Conservation (phyloP, 1,140 invertebrate genomes). For the Micrasema longulum region DNA sequence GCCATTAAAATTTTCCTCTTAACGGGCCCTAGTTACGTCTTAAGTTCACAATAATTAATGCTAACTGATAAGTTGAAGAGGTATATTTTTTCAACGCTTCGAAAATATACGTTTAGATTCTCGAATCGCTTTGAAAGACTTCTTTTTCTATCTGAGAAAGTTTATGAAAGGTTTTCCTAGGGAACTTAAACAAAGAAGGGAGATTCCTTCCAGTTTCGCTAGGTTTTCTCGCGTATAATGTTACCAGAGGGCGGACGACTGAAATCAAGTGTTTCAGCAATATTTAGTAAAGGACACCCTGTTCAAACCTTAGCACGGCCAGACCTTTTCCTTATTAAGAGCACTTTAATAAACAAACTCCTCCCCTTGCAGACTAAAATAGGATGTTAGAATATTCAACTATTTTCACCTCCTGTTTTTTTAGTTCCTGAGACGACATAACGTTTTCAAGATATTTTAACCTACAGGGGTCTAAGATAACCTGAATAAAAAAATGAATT, state of each 20-base stretch:
- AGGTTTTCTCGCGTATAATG: conserved; percentile 5
- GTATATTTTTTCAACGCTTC: conserved; percentile 27
- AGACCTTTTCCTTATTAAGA: no score
- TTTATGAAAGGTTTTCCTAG: conserved; percentile 22
- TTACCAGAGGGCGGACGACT: not conserved
- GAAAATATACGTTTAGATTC: conserved; percentile 6
- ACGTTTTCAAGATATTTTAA: no score
- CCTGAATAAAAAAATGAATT: no score
- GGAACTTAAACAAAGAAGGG: conserved; percentile 20
- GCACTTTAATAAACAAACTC: no score
- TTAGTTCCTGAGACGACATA: no score
- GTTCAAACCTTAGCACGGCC: no score
- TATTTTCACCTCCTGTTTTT: no score
- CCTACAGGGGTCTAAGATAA: no score
- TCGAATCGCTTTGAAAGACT: conserved; percentile 5
- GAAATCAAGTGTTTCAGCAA: no score
- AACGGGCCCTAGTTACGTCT: conserved; percentile 7
- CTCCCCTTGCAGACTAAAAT: no score
- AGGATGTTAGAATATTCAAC: no score
- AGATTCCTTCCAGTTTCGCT: not conserved
- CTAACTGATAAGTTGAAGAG: conserved; percentile 18
- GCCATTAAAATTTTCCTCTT: conserved; percentile 30
- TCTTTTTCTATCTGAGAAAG: conserved; percentile 19
- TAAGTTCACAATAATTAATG: conserved; percentile 31
- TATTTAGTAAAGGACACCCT: no score